Conservation (phyloP, 2,797 vertebrate species). For the Chromobotia macracanthus region DNA sequence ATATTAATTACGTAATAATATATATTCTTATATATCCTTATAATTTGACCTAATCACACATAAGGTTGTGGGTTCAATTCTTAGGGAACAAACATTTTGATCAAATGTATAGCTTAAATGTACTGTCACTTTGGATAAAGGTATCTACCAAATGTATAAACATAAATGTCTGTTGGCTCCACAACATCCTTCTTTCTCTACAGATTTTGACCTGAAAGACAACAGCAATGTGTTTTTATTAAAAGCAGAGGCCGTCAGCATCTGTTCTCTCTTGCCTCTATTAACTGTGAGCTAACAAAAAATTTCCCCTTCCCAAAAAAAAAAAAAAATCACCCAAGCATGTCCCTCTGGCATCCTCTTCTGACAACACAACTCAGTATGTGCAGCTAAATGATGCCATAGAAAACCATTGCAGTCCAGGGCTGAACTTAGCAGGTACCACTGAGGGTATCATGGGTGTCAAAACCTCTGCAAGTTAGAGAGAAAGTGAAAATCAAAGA, state of each 20-base stretch:
- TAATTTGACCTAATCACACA: too few relatives aligned
- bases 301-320: constrained; percentile 5
- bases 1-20: too few relatives aligned
- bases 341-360: constrained; percentile 21
- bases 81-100: too few relatives aligned
- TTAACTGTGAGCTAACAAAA: constrained; percentile 21
- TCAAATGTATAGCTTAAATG: too few relatives aligned
- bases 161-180: background rate
- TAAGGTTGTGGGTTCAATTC: background rate
- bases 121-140: too few relatives aligned
- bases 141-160: too few relatives aligned
- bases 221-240: constrained; percentile 26
- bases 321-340: constrained; percentile 29
- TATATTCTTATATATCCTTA: too few relatives aligned
- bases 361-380: constrained; percentile 26
- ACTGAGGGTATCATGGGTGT: constrained; percentile 25
- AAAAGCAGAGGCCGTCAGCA: constrained; percentile 27
- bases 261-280: constrained; percentile 41
- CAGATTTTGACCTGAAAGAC: constrained; percentile 72
- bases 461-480: constrained; percentile 23
- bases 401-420: constrained; percentile 5
- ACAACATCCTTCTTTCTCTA: constrained; percentile 68
- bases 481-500: constrained; percentile 5
- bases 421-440: constrained; percentile 39
- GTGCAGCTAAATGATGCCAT: constrained; percentile 4